A percentile compares a stretch with the other conserved stretches of the same genome.
Evolutionary conservation across 2,113 vertebrate species (phyloP).

Genomic region (Pollachius pollachius): DNA sequence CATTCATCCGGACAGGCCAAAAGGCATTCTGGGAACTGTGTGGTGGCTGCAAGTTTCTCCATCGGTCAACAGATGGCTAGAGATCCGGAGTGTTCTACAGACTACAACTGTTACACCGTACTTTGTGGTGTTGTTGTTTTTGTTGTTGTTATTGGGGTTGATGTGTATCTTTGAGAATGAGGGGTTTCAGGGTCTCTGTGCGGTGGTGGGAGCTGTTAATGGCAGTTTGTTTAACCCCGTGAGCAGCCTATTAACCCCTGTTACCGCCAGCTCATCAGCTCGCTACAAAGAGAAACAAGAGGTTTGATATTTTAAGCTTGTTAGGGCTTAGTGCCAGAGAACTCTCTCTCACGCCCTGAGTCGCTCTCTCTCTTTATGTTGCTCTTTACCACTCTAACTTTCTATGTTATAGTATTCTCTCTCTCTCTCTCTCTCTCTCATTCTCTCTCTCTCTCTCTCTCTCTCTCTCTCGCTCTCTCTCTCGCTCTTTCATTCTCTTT

Average conservation of each 20-base stretch:
- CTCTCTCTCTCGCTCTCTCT: too few species aligned
- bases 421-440: background rate
- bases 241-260: constrained; percentile 83
- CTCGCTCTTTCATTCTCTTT: too few species aligned
- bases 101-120: too few species aligned
- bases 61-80: constrained; percentile 15
- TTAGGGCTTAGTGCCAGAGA: constrained; percentile 17
- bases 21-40: constrained; percentile 50
- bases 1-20: constrained; percentile 39
- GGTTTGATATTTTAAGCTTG: constrained; percentile 45
- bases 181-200: background rate
- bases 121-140: too few species aligned
- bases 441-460: too few species aligned
- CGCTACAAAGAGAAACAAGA: constrained; percentile 58
- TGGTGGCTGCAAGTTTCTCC: constrained; percentile 11
- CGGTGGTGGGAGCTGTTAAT: constrained; percentile 43
- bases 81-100: constrained; percentile 20
- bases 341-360: background rate
- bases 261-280: constrained; percentile 80
- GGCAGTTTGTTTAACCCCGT: constrained; percentile 87
- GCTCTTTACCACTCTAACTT: background rate
- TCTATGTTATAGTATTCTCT: background rate
- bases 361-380: background rate
- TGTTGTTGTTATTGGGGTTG: too few species aligned
- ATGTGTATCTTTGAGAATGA: too few species aligned